phyloP scores from a whole-genome alignment of 2,113 vertebrate species.

The Pomatorhinus ruficollis region DNA sequence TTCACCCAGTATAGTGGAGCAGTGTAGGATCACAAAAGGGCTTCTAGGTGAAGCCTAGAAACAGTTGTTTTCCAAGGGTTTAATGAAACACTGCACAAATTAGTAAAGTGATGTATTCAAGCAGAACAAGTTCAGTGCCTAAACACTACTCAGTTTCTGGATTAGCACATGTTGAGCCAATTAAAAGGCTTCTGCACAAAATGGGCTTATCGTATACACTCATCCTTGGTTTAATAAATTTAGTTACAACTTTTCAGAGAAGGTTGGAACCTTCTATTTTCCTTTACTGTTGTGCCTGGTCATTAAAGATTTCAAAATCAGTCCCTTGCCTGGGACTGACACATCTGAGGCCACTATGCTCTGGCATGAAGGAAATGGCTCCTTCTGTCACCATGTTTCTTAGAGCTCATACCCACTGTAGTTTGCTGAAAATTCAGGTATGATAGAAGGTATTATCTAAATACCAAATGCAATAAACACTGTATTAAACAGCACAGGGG shows the following conservation, averaged over 20 bases:
- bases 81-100: background rate
- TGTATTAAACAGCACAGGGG: background rate
- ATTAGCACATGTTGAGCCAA: background rate
- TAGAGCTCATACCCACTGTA: background rate
- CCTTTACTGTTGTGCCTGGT: background rate
- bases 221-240: background rate
- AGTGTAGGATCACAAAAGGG: background rate
- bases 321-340: background rate
- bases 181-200: background rate
- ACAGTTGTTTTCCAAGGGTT: background rate
- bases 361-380: accelerated
- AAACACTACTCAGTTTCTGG: background rate
- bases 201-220: background rate
- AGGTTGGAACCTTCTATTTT: background rate
- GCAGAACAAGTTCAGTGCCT: background rate
- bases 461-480: background rate
- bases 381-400: background rate
- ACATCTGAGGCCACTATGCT: background rate
- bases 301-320: background rate
- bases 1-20: background rate
- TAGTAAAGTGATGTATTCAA: background rate
- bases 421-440: background rate
- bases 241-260: background rate
- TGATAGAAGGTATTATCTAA: background rate
- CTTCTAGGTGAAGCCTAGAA: background rate